These are phyloP conservation scores for Delphinapterus leucas DNA, from an alignment of 2,113 vertebrate species.

Conservation along the genomic window DNA sequence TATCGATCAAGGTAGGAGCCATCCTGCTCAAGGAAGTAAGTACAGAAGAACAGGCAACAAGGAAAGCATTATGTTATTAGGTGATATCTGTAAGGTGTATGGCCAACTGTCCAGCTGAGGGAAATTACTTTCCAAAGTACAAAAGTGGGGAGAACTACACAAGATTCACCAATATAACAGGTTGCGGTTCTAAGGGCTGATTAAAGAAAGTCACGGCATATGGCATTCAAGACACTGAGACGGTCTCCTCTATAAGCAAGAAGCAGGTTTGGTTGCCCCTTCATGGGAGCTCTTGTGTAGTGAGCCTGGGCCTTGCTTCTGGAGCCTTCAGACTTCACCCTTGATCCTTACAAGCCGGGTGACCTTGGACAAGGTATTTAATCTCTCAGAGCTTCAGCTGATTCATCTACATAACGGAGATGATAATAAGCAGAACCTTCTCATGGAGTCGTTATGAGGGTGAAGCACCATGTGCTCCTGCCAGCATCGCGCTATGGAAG, in stretches of 20 bases:
- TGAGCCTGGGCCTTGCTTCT: not conserved
- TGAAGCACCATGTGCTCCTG: not conserved
- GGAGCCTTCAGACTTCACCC: not conserved
- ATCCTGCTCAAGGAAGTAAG: not conserved
- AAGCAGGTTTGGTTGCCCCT: not conserved
- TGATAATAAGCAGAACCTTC: not conserved
- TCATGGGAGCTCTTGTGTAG: no score
- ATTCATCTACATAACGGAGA: not conserved
- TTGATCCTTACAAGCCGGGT: not conserved
- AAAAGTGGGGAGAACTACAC: not conserved
- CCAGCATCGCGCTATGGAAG: not conserved
- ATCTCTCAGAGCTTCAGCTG: slow-evolving; percentile 15
- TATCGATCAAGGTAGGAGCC: not conserved
- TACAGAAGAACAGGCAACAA: not conserved
- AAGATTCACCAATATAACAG: not conserved
- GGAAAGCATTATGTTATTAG: not conserved
- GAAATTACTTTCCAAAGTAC: not conserved
- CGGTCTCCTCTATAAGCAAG: not conserved
- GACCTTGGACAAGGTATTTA: not conserved
- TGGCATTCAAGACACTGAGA: not conserved
- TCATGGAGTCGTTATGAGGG: not conserved
- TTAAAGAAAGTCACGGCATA: not conserved
- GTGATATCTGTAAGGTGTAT: not conserved
- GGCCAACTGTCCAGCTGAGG: not conserved
- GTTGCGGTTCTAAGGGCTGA: not conserved